Conservation (phyloP, 2,113 vertebrate genomes). For the Pollimyrus isidori region DNA sequence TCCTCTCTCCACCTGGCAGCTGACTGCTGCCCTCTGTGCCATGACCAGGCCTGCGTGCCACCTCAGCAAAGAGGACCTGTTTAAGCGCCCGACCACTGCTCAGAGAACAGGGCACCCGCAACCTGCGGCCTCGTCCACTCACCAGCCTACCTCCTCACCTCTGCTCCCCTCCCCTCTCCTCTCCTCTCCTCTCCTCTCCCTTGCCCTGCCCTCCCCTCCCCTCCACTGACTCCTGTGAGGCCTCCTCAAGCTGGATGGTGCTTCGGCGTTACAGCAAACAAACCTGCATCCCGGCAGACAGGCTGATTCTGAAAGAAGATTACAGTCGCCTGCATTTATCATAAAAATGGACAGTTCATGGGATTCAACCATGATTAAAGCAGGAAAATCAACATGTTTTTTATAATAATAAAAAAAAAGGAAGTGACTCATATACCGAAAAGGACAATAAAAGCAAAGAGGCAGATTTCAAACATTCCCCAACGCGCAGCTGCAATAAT, state of each 20-base stretch:
- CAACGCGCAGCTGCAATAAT: slow-evolving; percentile 66
- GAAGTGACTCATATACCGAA: slow-evolving; percentile 21
- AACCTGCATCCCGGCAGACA: neutral
- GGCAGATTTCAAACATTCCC: slow-evolving; percentile 48
- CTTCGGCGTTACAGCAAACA: neutral
- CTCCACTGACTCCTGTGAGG: neutral
- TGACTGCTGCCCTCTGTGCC: neutral
- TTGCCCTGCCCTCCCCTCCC: neutral
- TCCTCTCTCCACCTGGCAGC: neutral
- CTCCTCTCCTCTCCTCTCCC: neutral
- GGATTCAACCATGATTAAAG: neutral
- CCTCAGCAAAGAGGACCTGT: neutral
- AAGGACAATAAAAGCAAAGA: slow-evolving; percentile 53
- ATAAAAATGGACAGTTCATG: too few species aligned
- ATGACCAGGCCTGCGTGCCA: neutral
- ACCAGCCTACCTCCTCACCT: neutral
- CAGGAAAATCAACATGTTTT: neutral
- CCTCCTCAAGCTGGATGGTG: neutral
- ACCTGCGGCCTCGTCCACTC: neutral
- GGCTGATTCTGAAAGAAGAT: neutral
- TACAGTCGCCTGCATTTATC: too few species aligned
- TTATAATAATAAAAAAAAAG: neutral
- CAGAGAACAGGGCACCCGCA: neutral
- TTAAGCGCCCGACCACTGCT: too few species aligned
- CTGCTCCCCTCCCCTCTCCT: neutral